Percentiles rank a stretch among this genome's conserved stretches.
These are phyloP conservation scores for Gonatopus flavifemur DNA, from an alignment of 1,140 invertebrate genomes.

Conservation along the genomic window DNA sequence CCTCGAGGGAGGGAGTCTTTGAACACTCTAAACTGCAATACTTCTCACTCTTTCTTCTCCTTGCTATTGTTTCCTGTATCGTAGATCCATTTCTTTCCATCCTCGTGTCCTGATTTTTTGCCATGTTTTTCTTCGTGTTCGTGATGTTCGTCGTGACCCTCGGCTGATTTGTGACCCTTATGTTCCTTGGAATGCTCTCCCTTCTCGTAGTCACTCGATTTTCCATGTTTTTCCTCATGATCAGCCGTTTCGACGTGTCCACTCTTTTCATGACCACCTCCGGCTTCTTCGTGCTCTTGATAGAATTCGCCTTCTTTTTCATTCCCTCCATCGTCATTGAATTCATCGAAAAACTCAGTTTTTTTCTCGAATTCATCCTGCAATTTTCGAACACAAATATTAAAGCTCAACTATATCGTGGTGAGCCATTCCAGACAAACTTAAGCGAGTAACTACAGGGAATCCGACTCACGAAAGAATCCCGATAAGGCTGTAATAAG, in stretches of 20 bases:
- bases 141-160: slow-evolving; percentile 61
- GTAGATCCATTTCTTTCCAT: slow-evolving; percentile 63
- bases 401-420: too few relatives aligned
- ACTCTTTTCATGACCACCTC: slow-evolving; percentile 54
- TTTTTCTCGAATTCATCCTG: slow-evolving; percentile 59
- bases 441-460: too few relatives aligned
- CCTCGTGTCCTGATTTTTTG: slow-evolving; percentile 54
- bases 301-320: slow-evolving; percentile 52
- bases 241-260: slow-evolving; percentile 56
- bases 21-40: too few relatives aligned
- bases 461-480: too few relatives aligned
- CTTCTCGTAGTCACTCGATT: slow-evolving; percentile 61
- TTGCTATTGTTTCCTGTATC: slow-evolving; percentile 50
- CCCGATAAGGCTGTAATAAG: too few relatives aligned
- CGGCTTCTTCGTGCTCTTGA: slow-evolving; percentile 40
- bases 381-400: too few relatives aligned
- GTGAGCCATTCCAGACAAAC: too few relatives aligned
- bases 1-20: too few relatives aligned
- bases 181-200: slow-evolving; percentile 61
- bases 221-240: slow-evolving; percentile 61
- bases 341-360: slow-evolving; percentile 59
- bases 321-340: slow-evolving; percentile 49
- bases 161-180: slow-evolving; percentile 60
- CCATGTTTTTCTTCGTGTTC: slow-evolving; percentile 53
- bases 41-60: too few relatives aligned